phyloP scores from a whole-genome alignment of 1,140 invertebrate species.

The Drosophila jambulina region DNA sequence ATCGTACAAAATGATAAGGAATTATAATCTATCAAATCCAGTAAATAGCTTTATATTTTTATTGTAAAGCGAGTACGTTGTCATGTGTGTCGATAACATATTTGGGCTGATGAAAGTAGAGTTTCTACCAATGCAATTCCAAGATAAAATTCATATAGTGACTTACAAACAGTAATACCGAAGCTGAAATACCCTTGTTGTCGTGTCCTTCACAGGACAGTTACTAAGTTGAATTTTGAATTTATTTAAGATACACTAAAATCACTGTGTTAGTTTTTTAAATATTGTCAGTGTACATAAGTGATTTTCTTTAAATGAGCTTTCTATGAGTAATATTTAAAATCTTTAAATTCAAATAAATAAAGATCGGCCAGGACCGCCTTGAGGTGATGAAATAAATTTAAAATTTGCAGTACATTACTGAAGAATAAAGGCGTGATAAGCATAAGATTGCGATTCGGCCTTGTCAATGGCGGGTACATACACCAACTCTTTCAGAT shows the following conservation, averaged over 20 bases:
- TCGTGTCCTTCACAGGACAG: not conserved
- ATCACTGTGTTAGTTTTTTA: too few relatives aligned
- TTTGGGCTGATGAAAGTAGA: constrained; percentile 8
- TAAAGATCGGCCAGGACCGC: not conserved
- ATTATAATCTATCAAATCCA: constrained; percentile 3
- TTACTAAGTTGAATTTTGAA: not conserved
- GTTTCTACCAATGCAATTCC: constrained; percentile 1
- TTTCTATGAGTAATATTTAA: too few relatives aligned
- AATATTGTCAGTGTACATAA: too few relatives aligned
- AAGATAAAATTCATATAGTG: not conserved
- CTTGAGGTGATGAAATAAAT: constrained; percentile 3
- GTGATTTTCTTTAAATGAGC: too few relatives aligned
- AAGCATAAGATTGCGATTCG: not conserved
- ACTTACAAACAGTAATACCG: too few relatives aligned
- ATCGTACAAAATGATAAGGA: constrained; percentile 1
- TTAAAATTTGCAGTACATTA: not conserved
- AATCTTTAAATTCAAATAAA: not conserved
- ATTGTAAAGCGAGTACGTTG: not conserved
- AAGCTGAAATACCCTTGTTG: not conserved
- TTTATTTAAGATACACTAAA: not conserved
- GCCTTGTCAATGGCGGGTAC: not conserved
- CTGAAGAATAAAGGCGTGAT: not conserved
- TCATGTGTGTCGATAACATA: not conserved
- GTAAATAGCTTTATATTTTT: not conserved
- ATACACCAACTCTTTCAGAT: not conserved